Percentiles rank a stretch among this genome's conserved stretches.
Evolutionary conservation across 2,113 vertebrate genomes (phyloP).

Genomic region (Rhipidura dahli): DNA sequence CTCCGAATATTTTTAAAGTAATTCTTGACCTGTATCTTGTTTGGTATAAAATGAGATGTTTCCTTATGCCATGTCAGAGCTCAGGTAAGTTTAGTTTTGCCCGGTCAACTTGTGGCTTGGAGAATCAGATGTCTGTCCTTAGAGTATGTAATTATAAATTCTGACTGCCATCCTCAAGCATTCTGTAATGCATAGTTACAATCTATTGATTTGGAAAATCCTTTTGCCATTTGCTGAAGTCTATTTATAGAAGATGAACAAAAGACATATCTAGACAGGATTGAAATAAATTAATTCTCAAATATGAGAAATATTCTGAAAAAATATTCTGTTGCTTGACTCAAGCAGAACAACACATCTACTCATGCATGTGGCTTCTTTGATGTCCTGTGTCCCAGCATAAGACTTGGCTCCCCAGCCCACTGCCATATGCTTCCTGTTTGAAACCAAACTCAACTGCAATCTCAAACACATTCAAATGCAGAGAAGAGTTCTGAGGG

Average conservation of each 20-base stretch:
- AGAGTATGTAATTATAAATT: not conserved
- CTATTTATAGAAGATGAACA: not conserved
- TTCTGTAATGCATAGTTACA: not conserved
- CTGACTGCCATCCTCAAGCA: not conserved
- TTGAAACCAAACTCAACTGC: not conserved
- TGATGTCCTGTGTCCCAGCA: not conserved
- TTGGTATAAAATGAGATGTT: not conserved
- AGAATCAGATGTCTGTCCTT: not conserved
- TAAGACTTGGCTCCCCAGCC: not conserved
- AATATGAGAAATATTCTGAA: not conserved
- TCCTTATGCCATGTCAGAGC: not conserved
- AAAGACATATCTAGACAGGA: not conserved
- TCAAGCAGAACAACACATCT: not conserved
- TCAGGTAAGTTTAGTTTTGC: not conserved
- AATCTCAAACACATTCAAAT: not conserved
- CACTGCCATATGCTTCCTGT: not conserved
- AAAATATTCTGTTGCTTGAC: not conserved
- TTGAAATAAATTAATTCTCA: not conserved
- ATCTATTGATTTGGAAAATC: not conserved
- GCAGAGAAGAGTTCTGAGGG: not conserved
- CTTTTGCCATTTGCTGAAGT: not conserved
- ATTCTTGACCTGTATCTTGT: not conserved
- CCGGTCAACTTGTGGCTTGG: not conserved
- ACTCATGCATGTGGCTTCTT: not conserved
- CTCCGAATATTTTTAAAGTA: not conserved